Evolutionary conservation across 2,113 vertebrate species (phyloP).

Genomic region (Pomatorhinus ruficollis): DNA sequence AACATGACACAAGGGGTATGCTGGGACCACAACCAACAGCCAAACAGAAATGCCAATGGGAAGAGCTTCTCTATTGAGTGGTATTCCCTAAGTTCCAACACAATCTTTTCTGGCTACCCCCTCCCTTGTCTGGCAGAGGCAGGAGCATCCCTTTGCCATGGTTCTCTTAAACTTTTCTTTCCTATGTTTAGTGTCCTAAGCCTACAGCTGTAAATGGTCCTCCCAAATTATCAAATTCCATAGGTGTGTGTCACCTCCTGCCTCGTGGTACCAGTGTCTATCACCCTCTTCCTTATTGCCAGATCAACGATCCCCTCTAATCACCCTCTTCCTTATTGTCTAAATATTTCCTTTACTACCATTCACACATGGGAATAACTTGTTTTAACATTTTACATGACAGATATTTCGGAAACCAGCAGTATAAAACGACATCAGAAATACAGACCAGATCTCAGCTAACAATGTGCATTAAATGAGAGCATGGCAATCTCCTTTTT

Average conservation of each 20-base stretch:
- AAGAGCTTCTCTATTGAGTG: not conserved
- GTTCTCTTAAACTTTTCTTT: not conserved
- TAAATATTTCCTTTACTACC: not conserved
- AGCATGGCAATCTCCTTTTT: not conserved
- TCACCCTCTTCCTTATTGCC: constrained; percentile 35
- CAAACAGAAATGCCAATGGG: not conserved
- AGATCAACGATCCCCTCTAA: not conserved
- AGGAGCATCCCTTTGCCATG: not conserved
- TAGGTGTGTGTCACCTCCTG: not conserved
- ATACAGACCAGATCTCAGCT: not conserved
- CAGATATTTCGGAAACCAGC: not conserved
- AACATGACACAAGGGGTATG: not conserved
- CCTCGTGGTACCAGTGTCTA: not conserved
- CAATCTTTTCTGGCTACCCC: not conserved
- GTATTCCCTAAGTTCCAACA: not conserved
- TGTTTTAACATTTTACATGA: not conserved
- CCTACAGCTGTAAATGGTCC: not conserved
- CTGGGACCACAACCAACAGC: not conserved
- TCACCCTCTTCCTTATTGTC: constrained; percentile 12
- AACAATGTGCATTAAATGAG: not conserved
- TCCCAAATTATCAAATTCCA: constrained; percentile 33
- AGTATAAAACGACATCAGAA: not conserved
- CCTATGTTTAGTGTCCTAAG: not conserved
- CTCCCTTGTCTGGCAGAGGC: not conserved
- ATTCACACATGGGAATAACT: not conserved